Percentiles rank a stretch among this genome's conserved stretches.
Conservation (phyloP, 2,888 invertebrate species). For the Pandemis heparana region DNA sequence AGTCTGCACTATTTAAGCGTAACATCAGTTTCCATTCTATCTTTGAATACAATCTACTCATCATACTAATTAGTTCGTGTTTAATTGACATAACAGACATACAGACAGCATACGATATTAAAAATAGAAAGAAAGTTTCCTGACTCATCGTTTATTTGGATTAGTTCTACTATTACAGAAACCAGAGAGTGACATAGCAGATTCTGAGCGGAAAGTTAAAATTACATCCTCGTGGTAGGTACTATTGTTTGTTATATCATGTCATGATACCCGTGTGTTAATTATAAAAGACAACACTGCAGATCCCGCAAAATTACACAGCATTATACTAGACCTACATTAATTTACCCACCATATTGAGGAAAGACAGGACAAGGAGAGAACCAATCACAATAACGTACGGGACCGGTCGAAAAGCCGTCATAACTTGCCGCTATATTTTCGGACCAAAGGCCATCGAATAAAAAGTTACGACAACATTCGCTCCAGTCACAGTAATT, state of each 20-base stretch:
- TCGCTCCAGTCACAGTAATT: constrained; percentile 6
- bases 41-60: constrained; percentile 10
- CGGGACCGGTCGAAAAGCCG: constrained; percentile 5
- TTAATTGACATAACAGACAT: constrained; percentile 2
- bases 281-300: not conserved
- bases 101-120: not conserved
- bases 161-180: not conserved
- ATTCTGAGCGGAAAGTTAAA: not conserved
- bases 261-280: not conserved
- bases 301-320: not conserved
- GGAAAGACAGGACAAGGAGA: not conserved
- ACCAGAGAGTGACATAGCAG: not conserved
- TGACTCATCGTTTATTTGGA: not conserved
- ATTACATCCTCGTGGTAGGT: not conserved
- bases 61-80: constrained; percentile 18
- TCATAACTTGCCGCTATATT: constrained; percentile 8
- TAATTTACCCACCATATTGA: not conserved
- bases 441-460: constrained; percentile 12
- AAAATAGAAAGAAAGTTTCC: not conserved
- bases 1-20: constrained; percentile 22
- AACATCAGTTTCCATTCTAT: constrained; percentile 28
- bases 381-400: constrained; percentile 11
- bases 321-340: not conserved
- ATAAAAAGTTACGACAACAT: constrained; percentile 27
- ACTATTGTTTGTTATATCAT: not conserved